Evolutionary conservation across 2,888 invertebrate genomes (phyloP).

Genomic region (Melanargia galathea): DNA sequence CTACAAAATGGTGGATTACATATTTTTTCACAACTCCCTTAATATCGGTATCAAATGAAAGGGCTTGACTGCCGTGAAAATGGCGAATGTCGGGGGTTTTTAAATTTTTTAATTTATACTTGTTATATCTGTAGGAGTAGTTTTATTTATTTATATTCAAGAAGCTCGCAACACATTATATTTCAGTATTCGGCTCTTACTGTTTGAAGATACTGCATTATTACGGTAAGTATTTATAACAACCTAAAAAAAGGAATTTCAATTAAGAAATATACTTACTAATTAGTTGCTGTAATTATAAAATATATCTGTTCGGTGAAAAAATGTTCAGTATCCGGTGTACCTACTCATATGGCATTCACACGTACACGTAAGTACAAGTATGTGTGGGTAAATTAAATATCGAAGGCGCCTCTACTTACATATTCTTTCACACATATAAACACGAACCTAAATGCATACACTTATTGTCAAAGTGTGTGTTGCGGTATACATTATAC

Average conservation of each 20-base stretch:
- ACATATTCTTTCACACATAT: slow-evolving; percentile 59
- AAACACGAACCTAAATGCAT: slow-evolving; percentile 41
- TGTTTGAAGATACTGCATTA: neutral
- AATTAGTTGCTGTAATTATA: slow-evolving; percentile 3
- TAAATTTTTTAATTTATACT: no score
- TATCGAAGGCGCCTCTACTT: slow-evolving; percentile 52
- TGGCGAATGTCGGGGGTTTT: no score
- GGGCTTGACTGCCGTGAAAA: no score
- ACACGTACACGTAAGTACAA: neutral
- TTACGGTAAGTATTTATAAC: neutral
- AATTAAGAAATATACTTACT: neutral
- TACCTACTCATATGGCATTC: slow-evolving; percentile 5
- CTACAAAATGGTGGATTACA: no score
- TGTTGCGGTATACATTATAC: slow-evolving; percentile 52
- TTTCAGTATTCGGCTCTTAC: no score
- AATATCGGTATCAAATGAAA: no score
- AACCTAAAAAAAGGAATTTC: neutral
- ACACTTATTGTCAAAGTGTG: slow-evolving; percentile 45
- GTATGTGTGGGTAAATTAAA: slow-evolving; percentile 44
- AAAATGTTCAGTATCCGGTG: slow-evolving; percentile 9
- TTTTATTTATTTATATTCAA: no score
- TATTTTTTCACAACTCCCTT: no score
- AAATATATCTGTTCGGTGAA: slow-evolving; percentile 3
- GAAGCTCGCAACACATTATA: no score
- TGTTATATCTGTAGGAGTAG: no score